phyloP scores from a whole-genome alignment of 2,797 vertebrate species.

The Oophaga sylvatica region DNA sequence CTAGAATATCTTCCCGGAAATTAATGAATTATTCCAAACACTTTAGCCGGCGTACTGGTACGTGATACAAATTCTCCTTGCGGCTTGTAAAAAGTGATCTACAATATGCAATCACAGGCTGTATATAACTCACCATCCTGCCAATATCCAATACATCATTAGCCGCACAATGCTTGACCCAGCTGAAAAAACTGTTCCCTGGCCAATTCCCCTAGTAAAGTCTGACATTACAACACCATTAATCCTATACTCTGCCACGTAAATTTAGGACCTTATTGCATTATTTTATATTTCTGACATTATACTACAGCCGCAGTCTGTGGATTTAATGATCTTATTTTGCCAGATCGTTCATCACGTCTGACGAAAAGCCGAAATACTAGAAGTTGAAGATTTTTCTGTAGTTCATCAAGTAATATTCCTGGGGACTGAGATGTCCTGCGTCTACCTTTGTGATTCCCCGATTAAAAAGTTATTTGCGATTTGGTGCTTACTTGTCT shows the following conservation, averaged over 20 bases:
- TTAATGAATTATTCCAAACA: conserved; percentile 8
- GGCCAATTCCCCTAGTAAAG: conserved; percentile 25
- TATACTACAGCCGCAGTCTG: conserved; percentile 13
- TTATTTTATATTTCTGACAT: conserved; percentile 30
- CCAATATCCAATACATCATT: conserved; percentile 11
- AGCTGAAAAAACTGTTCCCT: conserved; percentile 17
- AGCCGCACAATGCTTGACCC: neutral
- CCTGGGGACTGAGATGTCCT: neutral
- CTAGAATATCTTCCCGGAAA: conserved; percentile 4
- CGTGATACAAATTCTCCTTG: neutral
- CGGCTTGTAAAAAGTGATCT: conserved; percentile 20
- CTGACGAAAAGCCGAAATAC: neutral
- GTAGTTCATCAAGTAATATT: neutral
- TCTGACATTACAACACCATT: conserved; percentile 29
- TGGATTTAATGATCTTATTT: conserved; percentile 17
- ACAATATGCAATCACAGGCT: neutral
- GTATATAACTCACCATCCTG: conserved; percentile 7
- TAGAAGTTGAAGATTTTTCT: neutral
- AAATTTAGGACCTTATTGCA: conserved; percentile 15
- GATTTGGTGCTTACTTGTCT: neutral
- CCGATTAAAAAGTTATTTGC: neutral
- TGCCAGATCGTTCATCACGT: neutral
- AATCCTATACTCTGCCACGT: conserved; percentile 18
- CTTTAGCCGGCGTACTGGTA: neutral
- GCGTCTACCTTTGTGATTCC: neutral